Conservation (phyloP, 2,888 invertebrate genomes). For the Opisthograptis luteolata region DNA sequence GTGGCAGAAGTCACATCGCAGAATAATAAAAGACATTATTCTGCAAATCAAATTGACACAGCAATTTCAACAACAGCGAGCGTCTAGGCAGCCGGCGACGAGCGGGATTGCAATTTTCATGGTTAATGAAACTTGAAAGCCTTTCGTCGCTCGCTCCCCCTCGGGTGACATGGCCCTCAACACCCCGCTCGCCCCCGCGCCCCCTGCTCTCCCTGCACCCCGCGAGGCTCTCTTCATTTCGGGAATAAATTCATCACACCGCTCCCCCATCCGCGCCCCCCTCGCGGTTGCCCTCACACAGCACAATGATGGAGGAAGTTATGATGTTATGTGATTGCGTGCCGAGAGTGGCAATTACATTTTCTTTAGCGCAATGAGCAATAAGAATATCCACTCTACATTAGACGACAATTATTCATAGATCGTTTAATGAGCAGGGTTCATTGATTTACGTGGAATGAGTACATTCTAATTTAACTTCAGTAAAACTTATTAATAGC, state of each 20-base stretch:
- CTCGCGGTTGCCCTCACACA: neutral
- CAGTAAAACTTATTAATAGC: too few species aligned
- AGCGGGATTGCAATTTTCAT: slow-evolving; percentile 54
- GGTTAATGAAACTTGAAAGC: slow-evolving; percentile 55
- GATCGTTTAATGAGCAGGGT: too few species aligned
- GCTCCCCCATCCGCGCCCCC: slow-evolving; percentile 6
- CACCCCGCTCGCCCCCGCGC: too few species aligned
- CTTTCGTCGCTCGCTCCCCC: neutral
- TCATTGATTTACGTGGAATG: too few species aligned
- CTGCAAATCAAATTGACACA: slow-evolving; percentile 40
- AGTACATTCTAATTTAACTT: too few species aligned
- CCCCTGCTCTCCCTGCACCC: slow-evolving; percentile 3
- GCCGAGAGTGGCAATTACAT: too few species aligned
- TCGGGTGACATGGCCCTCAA: slow-evolving; percentile 17
- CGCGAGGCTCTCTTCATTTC: slow-evolving; percentile 58
- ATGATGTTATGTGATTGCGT: neutral
- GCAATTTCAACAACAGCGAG: slow-evolving; percentile 44
- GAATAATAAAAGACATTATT: slow-evolving; percentile 18
- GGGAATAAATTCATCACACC: slow-evolving; percentile 66
- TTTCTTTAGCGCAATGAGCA: too few species aligned
- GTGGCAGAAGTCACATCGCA: neutral
- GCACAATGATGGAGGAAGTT: neutral
- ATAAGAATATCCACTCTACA: too few species aligned
- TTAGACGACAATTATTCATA: too few species aligned
- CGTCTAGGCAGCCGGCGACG: slow-evolving; percentile 33